Conservation (phyloP, 30 jellyfish, hydroid and myxozoan species). For the Pseudorhiza aurosa region DNA sequence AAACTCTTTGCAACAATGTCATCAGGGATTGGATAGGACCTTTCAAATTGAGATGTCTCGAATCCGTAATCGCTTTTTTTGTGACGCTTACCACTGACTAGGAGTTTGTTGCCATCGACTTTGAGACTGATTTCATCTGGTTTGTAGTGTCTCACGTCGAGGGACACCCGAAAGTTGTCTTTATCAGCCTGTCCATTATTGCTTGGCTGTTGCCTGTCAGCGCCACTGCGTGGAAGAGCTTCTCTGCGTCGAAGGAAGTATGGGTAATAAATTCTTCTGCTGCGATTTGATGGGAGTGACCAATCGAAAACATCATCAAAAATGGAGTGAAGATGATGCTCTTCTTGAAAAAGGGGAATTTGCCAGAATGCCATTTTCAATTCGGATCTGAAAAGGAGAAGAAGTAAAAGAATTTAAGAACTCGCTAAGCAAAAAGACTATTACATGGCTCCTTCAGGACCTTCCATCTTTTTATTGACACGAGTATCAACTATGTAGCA, state of each 20-base stretch:
- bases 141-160: background rate
- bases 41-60: constrained; percentile 68
- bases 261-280: background rate
- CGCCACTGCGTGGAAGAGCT: background rate
- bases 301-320: constrained; percentile 11
- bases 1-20: constrained; percentile 44
- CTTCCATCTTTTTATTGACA: no score
- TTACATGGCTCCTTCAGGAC: no score
- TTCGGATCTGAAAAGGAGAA: no score
- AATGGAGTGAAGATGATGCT: background rate
- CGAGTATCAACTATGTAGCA: no score
- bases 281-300: background rate
- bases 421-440: no score
- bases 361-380: background rate
- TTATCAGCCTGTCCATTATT: background rate
- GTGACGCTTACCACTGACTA: constrained; percentile 67
- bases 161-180: background rate
- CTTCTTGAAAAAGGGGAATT: background rate
- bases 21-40: constrained; percentile 56
- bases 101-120: constrained; percentile 36
- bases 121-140: constrained; percentile 7
- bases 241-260: no score
- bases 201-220: background rate
- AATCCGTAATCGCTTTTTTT: constrained; percentile 66
- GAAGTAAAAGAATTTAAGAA: no score